These are phyloP conservation scores for Myathropa florea DNA, from an alignment of 2,888 invertebrate species.

Conservation along the genomic window DNA sequence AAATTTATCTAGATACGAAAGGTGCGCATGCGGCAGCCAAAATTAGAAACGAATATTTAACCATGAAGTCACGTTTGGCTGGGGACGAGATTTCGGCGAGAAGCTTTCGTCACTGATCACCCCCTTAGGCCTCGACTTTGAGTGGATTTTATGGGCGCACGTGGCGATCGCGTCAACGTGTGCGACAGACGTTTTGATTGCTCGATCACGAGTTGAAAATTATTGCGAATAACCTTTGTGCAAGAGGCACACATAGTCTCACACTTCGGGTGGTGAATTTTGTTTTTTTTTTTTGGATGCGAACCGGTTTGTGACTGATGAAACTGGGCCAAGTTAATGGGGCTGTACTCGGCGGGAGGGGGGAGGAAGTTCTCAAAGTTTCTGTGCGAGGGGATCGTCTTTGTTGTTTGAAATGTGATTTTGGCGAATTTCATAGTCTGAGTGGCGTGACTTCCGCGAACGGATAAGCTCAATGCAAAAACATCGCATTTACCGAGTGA, in stretches of 20 bases:
- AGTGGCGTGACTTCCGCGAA: background rate
- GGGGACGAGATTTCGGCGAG: background rate
- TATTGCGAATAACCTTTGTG: too few species aligned
- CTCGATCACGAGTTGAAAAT: background rate
- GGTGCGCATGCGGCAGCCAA: background rate
- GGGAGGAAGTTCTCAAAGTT: background rate
- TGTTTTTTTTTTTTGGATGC: too few species aligned
- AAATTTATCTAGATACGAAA: background rate
- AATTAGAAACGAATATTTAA: background rate
- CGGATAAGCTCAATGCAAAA: background rate
- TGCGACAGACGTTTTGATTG: background rate
- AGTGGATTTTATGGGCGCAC: background rate
- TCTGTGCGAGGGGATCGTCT: background rate
- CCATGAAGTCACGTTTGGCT: background rate
- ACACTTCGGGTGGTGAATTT: background rate
- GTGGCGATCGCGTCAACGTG: background rate
- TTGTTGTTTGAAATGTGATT: background rate
- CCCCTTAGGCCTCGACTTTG: background rate
- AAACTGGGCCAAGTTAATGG: background rate
- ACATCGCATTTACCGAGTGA: background rate
- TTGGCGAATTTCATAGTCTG: background rate
- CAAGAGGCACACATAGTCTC: too few species aligned
- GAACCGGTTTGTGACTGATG: background rate
- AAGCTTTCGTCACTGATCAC: background rate
- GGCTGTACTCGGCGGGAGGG: background rate